Base-by-base conservation (phyloP, 1,140 invertebrate genomes). In the Microplitis demolitor region DNA sequence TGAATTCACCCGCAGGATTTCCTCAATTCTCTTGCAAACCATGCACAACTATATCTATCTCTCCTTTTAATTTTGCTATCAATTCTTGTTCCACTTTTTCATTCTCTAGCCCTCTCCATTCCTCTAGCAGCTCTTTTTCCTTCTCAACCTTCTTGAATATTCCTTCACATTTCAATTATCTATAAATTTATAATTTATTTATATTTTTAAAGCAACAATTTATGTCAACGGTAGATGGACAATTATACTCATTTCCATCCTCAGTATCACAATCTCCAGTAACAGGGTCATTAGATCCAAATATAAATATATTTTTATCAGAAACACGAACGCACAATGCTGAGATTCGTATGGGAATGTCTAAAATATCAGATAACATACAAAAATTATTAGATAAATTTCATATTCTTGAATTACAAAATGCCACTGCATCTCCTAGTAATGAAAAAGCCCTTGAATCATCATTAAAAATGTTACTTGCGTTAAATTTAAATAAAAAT, bases 291-390 rank as follows among this genome's bases (percentile, higher is more conserved):
- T 53, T 83, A 34, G 83, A 85, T 79, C 80, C 84, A 11, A 83
- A 79, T 69, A 73, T 87, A 6, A 85, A 86, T 74, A 76, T 88
- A 51, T 82, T 87, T 66, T 74, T 88, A 45, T 83, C 86, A 4
- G 87, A 88, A 79, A 81, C 80, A 33, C 78, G 87, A 75, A 87
- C 84, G 24, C 83, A 86, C 34, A 87, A 86, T 71, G 71, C 86
- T 9, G 87, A 88, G 77, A 80, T 88, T 31, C 77, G 87, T 76
- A 88, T 88, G 83, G 84, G 83, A 39, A 82, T 88, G 73, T 79
- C 83, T 2, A 86, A 85, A 72, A 79, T 88, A 69, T 77, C 82
- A 11, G 87, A 88, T 62, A 87, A 87, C 77, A 79, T 88, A n/a
- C 85, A 88, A 72, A 84, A 84, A 73, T 71, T 88, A 45, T 74